Evolutionary conservation across 2,797 vertebrate genomes (phyloP).

Genomic region (Gymnocypris eckloni): DNA sequence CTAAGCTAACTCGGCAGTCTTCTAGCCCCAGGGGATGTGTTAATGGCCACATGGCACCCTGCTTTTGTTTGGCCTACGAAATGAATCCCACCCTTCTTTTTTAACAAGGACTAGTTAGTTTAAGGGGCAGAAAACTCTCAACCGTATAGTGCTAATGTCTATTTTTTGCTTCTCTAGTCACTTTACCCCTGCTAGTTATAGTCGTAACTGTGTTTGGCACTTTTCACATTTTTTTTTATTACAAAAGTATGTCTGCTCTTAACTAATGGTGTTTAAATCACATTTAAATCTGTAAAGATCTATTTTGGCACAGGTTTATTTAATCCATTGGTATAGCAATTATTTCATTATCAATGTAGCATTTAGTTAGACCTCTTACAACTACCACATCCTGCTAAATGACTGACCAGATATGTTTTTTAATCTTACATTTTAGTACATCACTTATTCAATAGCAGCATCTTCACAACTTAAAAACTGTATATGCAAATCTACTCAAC

Average conservation of each 20-base stretch:
- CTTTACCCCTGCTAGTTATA: conserved; percentile 63
- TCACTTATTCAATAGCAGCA: conserved; percentile 86
- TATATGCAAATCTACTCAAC: conserved; percentile 78
- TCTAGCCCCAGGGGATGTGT: conserved; percentile 77
- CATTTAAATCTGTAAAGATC: conserved; percentile 73
- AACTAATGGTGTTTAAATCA: conserved; percentile 77
- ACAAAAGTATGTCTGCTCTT: conserved; percentile 81
- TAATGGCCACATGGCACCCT: conserved; percentile 70
- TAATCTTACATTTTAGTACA: conserved; percentile 77
- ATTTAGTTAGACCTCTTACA: conserved; percentile 73
- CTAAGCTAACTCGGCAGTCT: conserved; percentile 75
- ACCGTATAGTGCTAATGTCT: conserved; percentile 68
- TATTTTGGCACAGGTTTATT: conserved; percentile 85
- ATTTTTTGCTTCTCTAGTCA: conserved; percentile 62
- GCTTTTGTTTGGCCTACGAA: conserved; percentile 72
- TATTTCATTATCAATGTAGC: conserved; percentile 72
- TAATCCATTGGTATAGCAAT: conserved; percentile 71
- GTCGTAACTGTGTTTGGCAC: conserved; percentile 84
- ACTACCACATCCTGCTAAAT: conserved; percentile 77
- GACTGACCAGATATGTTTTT: conserved; percentile 80
- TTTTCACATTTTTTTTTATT: conserved; percentile 82
- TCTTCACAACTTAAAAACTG: conserved; percentile 79
- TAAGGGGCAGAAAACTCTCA: conserved; percentile 71
- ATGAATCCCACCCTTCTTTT: conserved; percentile 61
- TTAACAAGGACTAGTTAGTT: conserved; percentile 67